A percentile compares a stretch with the other conserved stretches of the same genome.
These are phyloP conservation scores for Agelastica alni DNA, from an alignment of 2,888 invertebrate genomes.

Conservation along the genomic window DNA sequence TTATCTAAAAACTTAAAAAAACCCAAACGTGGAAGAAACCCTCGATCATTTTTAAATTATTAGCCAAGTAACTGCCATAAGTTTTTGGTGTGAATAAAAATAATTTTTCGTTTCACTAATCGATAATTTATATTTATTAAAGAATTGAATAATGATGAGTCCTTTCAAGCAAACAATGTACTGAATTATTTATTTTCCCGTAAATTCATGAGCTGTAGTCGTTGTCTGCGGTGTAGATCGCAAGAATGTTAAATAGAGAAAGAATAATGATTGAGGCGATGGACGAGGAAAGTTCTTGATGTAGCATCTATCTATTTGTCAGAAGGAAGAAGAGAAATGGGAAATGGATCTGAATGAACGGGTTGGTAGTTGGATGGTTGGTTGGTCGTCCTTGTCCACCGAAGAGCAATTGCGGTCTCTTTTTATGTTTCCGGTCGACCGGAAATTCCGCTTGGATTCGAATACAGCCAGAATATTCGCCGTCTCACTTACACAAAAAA, in stretches of 20 bases:
- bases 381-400: constrained; percentile 42
- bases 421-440: constrained; percentile 59
- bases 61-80: too few species aligned
- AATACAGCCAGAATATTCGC: constrained; percentile 47
- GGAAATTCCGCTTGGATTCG: constrained; percentile 58
- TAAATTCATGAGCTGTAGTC: too few species aligned
- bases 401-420: constrained; percentile 57
- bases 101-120: too few species aligned
- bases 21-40: too few species aligned
- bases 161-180: too few species aligned
- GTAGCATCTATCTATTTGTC: constrained; percentile 50
- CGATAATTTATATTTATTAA: too few species aligned
- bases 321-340: constrained; percentile 37
- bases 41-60: too few species aligned
- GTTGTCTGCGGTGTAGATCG: not conserved
- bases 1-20: too few species aligned
- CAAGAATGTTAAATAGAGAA: not conserved
- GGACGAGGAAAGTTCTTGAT: constrained; percentile 13
- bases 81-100: too few species aligned
- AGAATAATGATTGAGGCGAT: not conserved
- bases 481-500: constrained; percentile 22
- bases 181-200: too few species aligned
- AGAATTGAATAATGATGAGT: too few species aligned
- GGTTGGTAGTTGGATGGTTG: constrained; percentile 9
- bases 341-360: constrained; percentile 11